Percentiles rank a stretch among this genome's conserved stretches.
Conservation (phyloP, 1,140 invertebrate species). For the Drosophila bocqueti region DNA sequence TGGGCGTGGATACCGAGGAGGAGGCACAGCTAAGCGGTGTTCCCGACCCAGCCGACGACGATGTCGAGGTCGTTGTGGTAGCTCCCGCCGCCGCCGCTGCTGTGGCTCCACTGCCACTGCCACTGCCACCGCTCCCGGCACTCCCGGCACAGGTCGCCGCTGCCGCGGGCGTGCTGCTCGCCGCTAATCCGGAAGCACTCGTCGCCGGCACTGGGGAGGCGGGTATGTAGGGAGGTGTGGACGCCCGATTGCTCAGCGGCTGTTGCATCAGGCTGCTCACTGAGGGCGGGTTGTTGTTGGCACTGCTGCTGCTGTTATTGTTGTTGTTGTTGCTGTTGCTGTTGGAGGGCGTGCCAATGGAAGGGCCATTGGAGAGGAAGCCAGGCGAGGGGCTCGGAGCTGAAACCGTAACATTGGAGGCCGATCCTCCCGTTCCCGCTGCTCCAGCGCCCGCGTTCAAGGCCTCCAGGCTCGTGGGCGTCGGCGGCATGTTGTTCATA, state of each 20-base stretch:
- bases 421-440: slow-evolving; percentile 14
- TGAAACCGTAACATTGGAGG: slow-evolving; percentile 81
- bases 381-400: slow-evolving; percentile 86
- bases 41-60: slow-evolving; percentile 31
- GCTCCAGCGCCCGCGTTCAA: slow-evolving; percentile 43
- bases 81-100: slow-evolving; percentile 24
- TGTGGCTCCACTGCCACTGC: slow-evolving; percentile 21
- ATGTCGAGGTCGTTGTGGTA: slow-evolving; percentile 27
- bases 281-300: slow-evolving; percentile 85
- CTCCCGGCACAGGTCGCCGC: slow-evolving; percentile 37
- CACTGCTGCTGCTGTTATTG: slow-evolving; percentile 34
- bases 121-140: slow-evolving; percentile 18
- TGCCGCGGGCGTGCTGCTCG: slow-evolving; percentile 61
- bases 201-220: slow-evolving; percentile 72
- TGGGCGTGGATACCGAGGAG: slow-evolving; percentile 64
- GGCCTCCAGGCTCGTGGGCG: slow-evolving; percentile 79
- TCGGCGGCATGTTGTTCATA: slow-evolving; percentile 82
- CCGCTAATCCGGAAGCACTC: slow-evolving; percentile 52
- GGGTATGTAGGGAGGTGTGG: slow-evolving; percentile 71
- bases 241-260: slow-evolving; percentile 71
- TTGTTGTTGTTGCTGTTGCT: slow-evolving; percentile 31
- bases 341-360: slow-evolving; percentile 84
- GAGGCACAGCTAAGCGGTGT: slow-evolving; percentile 67
- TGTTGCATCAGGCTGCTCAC: slow-evolving; percentile 85
- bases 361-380: slow-evolving; percentile 84